These are phyloP conservation scores for Eueides isabella DNA, from an alignment of 1,140 invertebrate genomes.

Conservation along the genomic window DNA sequence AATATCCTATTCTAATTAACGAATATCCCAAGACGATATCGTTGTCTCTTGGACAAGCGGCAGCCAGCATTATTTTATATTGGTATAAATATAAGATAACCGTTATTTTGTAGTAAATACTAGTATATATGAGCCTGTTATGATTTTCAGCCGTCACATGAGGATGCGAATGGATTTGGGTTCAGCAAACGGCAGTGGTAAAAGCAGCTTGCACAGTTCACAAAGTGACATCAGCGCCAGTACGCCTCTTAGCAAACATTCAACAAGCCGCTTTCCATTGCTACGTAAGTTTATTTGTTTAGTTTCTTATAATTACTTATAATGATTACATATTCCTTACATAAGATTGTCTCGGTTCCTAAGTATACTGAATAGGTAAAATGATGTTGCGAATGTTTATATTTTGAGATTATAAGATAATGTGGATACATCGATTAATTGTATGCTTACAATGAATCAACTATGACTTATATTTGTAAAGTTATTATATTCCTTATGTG, in stretches of 20 bases:
- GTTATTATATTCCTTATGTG: no score
- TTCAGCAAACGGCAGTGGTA: slow-evolving; percentile 73
- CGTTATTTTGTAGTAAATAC: neutral
- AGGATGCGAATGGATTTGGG: slow-evolving; percentile 77
- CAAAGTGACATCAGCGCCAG: slow-evolving; percentile 80
- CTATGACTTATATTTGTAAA: no score
- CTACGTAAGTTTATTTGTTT: slow-evolving; percentile 59
- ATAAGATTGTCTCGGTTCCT: neutral
- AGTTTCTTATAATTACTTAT: neutral
- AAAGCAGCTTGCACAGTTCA: slow-evolving; percentile 80
- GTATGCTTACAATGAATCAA: no score
- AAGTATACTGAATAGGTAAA: no score
- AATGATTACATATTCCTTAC: neutral
- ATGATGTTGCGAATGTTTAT: no score
- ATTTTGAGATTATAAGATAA: no score
- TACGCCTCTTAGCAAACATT: slow-evolving; percentile 68
- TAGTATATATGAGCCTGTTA: neutral
- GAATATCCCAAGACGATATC: neutral
- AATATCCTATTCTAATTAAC: no score
- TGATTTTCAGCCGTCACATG: slow-evolving; percentile 69
- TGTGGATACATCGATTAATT: no score
- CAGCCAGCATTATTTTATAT: neutral
- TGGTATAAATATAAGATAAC: neutral
- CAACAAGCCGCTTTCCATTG: slow-evolving; percentile 65
- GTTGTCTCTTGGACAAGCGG: neutral